Evolutionary conservation across 30 jellyfish, hydroid and myxozoan species (phyloP).

Genomic region (Cassiopea andromeda): DNA sequence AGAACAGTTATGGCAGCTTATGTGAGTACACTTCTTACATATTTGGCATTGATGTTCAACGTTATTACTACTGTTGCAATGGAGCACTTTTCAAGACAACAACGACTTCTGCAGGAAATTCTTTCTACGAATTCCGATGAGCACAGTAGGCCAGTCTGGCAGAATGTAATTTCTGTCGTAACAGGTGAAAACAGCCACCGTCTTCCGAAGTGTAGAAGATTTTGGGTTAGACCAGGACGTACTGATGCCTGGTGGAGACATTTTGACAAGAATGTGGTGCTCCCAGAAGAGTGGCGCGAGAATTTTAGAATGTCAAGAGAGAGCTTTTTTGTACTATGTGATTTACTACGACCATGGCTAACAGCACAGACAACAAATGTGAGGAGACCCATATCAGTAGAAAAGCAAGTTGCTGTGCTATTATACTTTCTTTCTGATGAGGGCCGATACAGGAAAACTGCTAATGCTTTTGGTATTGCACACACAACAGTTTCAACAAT

Average conservation of each 20-base stretch:
- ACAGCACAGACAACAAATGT: background rate
- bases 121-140: background rate
- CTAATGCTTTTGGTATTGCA: slow-evolving; percentile 9
- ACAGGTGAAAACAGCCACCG: background rate
- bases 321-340: background rate
- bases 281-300: slow-evolving; percentile 1
- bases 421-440: slow-evolving; percentile 15
- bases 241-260: background rate
- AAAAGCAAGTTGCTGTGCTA: slow-evolving; percentile 6
- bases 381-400: slow-evolving; percentile 2
- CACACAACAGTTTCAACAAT: background rate
- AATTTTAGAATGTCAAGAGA: background rate
- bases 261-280: background rate
- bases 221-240: slow-evolving; percentile 6
- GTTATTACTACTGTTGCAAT: background rate
- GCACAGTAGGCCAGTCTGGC: background rate
- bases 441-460: slow-evolving; percentile 28
- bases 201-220: background rate
- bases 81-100: background rate
- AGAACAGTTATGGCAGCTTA: background rate
- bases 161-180: background rate
- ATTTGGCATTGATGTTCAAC: background rate
- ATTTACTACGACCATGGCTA: background rate
- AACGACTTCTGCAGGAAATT: background rate
- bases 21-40: background rate